These are phyloP conservation scores for Fundulus diaphanus DNA, from an alignment of 2,797 vertebrate species.

Conservation along the genomic window DNA sequence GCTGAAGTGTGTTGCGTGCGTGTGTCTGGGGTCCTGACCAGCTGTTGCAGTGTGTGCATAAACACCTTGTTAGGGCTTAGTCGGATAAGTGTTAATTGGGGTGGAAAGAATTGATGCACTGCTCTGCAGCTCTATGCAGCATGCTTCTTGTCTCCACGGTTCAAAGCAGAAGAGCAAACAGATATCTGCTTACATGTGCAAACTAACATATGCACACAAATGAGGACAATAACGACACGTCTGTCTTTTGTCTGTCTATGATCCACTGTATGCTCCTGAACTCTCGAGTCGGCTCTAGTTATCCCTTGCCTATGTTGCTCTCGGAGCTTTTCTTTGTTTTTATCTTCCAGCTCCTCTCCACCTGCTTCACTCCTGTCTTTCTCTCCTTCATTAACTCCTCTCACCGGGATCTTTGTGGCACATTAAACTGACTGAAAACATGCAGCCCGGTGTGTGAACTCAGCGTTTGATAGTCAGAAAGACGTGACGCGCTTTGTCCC, in stretches of 20 bases:
- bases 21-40: constrained; percentile 58
- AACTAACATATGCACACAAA: constrained; percentile 14
- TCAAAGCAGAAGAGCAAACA: constrained; percentile 41
- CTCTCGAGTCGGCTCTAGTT: background rate
- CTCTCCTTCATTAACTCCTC: constrained; percentile 13
- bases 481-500: background rate
- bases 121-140: constrained; percentile 58
- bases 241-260: constrained; percentile 1
- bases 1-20: constrained; percentile 27
- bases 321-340: constrained; percentile 3
- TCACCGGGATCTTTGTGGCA: constrained; percentile 9
- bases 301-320: constrained; percentile 6
- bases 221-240: background rate
- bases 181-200: constrained; percentile 17
- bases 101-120: constrained; percentile 72
- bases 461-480: constrained; percentile 2
- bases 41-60: constrained; percentile 75
- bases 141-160: constrained; percentile 30
- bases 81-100: constrained; percentile 81
- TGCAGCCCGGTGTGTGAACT: constrained; percentile 1
- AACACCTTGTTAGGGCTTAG: constrained; percentile 81
- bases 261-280: constrained; percentile 21
- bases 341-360: background rate
- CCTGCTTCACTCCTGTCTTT: constrained; percentile 8
- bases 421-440: constrained; percentile 16